A percentile compares a stretch with the other conserved stretches of the same genome.
Conservation (phyloP, 2,113 vertebrate species). For the Podilymbus podiceps region DNA sequence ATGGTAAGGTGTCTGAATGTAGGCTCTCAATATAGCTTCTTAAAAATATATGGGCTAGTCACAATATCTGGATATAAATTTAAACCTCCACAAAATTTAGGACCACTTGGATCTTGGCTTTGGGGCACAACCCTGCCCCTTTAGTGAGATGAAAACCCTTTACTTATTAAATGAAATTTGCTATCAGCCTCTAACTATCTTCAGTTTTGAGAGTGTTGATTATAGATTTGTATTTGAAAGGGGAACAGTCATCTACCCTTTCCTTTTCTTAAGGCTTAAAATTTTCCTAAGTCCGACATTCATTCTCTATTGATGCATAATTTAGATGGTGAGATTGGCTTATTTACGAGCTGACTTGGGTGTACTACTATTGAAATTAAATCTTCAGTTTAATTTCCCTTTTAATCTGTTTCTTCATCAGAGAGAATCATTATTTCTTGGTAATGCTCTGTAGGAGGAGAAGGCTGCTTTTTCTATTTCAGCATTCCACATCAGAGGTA, state of each 20-base stretch:
- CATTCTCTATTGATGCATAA: not conserved
- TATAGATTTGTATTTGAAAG: not conserved
- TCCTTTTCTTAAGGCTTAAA: not conserved
- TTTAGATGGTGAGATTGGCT: slow-evolving; percentile 11
- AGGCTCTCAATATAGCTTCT: not conserved
- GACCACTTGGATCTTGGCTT: not conserved
- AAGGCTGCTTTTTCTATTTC: not conserved
- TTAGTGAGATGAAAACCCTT: not conserved
- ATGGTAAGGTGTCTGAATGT: not conserved
- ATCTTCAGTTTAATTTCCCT: slow-evolving; percentile 27
- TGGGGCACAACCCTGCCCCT: not conserved
- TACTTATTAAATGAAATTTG: not conserved
- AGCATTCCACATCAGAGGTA: not conserved
- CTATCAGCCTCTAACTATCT: not conserved
- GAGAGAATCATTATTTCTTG: not conserved
- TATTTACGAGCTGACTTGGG: not conserved
- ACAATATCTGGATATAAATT: not conserved
- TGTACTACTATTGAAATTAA: not conserved
- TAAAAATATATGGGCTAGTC: not conserved
- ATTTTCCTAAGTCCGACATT: not conserved
- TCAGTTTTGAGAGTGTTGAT: not conserved
- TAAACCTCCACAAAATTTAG: not conserved
- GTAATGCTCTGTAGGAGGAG: not conserved
- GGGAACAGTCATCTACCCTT: not conserved
- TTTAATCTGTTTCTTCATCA: slow-evolving; percentile 46